Conservation (phyloP, 2,113 vertebrate species). For the Rhombomys opimus region DNA sequence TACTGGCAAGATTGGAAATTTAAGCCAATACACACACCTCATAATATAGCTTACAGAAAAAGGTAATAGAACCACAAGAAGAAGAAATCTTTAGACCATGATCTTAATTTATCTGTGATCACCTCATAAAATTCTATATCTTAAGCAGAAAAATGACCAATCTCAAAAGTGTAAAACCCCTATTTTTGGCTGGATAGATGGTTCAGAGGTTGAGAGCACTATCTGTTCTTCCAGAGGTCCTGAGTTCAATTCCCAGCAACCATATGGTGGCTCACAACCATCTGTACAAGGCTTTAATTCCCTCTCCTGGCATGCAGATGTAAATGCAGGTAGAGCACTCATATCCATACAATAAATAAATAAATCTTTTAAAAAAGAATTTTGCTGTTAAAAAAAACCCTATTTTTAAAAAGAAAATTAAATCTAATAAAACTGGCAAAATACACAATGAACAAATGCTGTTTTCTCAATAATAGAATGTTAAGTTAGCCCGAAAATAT, state of each 20-base stretch:
- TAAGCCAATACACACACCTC: background rate
- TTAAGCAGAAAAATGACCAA: background rate
- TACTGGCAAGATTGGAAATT: background rate
- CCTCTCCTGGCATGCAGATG: too few relatives aligned
- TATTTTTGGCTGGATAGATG: too few relatives aligned
- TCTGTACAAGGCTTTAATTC: too few relatives aligned
- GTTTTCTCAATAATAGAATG: background rate
- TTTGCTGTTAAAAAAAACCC: too few relatives aligned
- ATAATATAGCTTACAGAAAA: background rate
- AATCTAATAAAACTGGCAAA: background rate
- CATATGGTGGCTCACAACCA: too few relatives aligned
- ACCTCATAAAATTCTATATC: conserved; percentile 32
- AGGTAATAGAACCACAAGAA: background rate
- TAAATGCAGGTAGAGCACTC: too few relatives aligned
- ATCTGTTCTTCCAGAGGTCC: too few relatives aligned
- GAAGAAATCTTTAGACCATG: background rate
- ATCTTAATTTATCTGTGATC: background rate
- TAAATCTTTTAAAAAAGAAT: too few relatives aligned
- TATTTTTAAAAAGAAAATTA: conserved; percentile 7
- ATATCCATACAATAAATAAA: too few relatives aligned
- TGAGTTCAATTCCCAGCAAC: too few relatives aligned
- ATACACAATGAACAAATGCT: background rate
- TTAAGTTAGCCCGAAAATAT: background rate
- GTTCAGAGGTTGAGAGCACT: too few relatives aligned
- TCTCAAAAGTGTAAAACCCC: background rate